phyloP scores from a whole-genome alignment of 1,140 invertebrate genomes.

The Globodera ellingtonae region DNA sequence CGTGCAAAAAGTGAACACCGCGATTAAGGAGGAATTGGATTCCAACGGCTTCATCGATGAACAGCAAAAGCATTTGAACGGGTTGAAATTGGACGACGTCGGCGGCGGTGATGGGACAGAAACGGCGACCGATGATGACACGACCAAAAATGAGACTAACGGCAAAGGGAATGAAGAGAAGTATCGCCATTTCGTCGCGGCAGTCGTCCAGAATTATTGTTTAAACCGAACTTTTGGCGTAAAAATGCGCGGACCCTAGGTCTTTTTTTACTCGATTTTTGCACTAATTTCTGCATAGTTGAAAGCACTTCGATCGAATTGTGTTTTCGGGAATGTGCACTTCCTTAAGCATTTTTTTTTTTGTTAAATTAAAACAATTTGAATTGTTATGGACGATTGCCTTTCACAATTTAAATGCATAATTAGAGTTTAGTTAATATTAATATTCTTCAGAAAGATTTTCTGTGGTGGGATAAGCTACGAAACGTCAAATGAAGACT shows the following conservation, averaged over 20 bases:
- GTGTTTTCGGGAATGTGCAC: too few relatives aligned
- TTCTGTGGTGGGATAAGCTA: slow-evolving; percentile 64
- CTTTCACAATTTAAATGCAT: background rate
- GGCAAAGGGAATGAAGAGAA: slow-evolving; percentile 8
- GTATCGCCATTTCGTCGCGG: background rate
- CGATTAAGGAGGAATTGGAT: background rate
- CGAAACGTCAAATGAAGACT: slow-evolving; percentile 60
- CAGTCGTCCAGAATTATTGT: too few relatives aligned
- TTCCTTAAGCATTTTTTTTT: background rate
- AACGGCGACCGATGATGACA: slow-evolving; percentile 25
- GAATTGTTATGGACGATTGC: background rate
- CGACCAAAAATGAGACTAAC: slow-evolving; percentile 27
- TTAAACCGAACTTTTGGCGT: too few relatives aligned
- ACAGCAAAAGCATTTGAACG: slow-evolving; percentile 2
- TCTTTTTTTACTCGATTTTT: too few relatives aligned
- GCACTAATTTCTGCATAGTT: too few relatives aligned
- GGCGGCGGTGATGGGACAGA: background rate
- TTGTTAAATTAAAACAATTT: background rate
- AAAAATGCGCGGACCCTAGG: too few relatives aligned
- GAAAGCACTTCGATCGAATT: too few relatives aligned
- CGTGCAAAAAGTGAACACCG: slow-evolving; percentile 1
- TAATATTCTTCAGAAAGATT: slow-evolving; percentile 58
- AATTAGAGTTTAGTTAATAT: background rate
- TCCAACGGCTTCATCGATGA: too few relatives aligned
- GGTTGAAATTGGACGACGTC: background rate